Conservation (phyloP, 2,113 vertebrate genomes). For the Daphoenositta chrysoptera region DNA sequence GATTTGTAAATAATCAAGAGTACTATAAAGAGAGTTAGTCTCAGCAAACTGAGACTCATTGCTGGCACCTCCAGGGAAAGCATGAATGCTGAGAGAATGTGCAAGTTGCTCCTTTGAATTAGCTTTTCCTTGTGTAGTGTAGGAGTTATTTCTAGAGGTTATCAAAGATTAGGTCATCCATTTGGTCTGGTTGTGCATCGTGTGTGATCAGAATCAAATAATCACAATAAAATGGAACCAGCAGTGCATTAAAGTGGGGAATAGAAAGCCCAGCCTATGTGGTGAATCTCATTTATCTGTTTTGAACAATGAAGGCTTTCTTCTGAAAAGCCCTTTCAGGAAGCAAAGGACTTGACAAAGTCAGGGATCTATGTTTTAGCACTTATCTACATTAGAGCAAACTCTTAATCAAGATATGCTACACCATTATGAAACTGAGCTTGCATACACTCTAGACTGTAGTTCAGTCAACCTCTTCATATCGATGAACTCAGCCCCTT, state of each 20-base stretch:
- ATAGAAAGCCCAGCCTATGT: neutral
- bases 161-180: neutral
- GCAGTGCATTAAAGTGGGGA: neutral
- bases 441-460: neutral
- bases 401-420: neutral
- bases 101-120: neutral
- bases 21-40: constrained; percentile 5
- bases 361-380: neutral
- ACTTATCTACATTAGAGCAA: neutral
- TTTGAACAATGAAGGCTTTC: neutral
- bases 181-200: neutral
- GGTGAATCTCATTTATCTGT: neutral
- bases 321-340: neutral
- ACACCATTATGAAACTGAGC: neutral
- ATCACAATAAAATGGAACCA: neutral
- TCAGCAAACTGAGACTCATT: constrained; percentile 11
- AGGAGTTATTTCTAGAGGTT: neutral
- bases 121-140: neutral
- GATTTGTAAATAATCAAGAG: constrained; percentile 41
- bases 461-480: neutral
- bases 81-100: neutral
- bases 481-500: neutral
- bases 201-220: neutral
- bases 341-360: neutral
- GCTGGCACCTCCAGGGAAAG: neutral